Base-by-base conservation (phyloP, 1,140 invertebrate genomes). In the Drosophila fuyamai region DNA sequence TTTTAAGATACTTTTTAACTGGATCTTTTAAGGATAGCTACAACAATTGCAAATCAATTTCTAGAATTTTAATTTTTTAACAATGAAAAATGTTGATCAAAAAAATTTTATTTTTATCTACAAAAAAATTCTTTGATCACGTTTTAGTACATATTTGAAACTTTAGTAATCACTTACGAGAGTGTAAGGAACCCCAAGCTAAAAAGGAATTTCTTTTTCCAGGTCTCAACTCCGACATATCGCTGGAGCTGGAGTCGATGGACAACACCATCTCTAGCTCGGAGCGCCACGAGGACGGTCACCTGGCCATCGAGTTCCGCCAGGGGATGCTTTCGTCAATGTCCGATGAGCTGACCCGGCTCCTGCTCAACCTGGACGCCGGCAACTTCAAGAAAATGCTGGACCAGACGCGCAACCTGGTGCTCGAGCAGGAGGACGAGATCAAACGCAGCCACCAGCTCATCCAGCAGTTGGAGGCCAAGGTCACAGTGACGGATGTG, bases 351-450 rank as follows among this genome's bases (percentile, higher is more conserved):
- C 93, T 96, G 0, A 96, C 95, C 12, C 94, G 94, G 1, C 93
- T 96, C n/a, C 94, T 96, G 38, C 93, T 97, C 10, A 95, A 95
- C 35, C 94, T 96, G 6, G 96, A 96, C 82, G 94, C 97, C 0
- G 96, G 97, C 29, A 94, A 96, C 46, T 95, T 97, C 55, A 94
- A 96, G n/a, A 96, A 97, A 65, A 95, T 97, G 75, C 93, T 97
- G 35, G 96, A 97, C 36, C 95, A 96, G 57, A 94, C 95, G 10
- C 95, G 96, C 43, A 94, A 96, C 1, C 95, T 96, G 47, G 94
- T 97, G 1, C 93, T 95, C 44, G 95, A 97, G 72, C 94, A 96
- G 60, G 96, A 96, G 77, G 95, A 96, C 1, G 96, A 97, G 91
- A 94, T 97, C 9, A 96, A 97, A 79, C 94, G 96, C 76, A 95